Base-by-base conservation (phyloP, 92 coral and sea anemone species). In the Parazoanthus swiftii region DNA sequence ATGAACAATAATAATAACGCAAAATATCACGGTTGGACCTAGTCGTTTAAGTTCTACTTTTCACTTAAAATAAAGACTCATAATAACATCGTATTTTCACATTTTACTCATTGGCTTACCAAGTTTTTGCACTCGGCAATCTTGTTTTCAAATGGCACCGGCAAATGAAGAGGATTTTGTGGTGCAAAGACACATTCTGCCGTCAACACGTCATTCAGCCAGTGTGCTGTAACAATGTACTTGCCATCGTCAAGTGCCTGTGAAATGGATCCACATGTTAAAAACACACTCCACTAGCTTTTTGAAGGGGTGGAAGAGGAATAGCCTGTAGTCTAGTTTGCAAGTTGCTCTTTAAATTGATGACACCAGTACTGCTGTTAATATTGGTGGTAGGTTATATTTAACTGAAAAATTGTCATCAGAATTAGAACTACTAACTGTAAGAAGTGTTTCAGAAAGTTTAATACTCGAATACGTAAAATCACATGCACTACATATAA, bases 191-290 rank as follows among this genome's bases (percentile, higher is more conserved):
- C 76, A 44, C 50, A 89, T 81, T 91, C 81, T 76, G 78, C 93
- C 25, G 91, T 86, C 63, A 97, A 73, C 65, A 97, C 97, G 78
- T 97, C 99, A 85, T 97, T 97, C 76, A 97, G 68, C 99, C 99
- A 97, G 54, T 97, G 98, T 14, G 98, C 98, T 59, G 98, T 93
- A 46, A 95, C 92, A 59, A 97, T 89, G 73, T 88, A 86, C 76
- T 97, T 97, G 20, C 98, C 98, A 76, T 95, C 98, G 16, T 85
- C 86, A 23, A 95, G 59, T 48, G 99, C 99, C 99, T 96, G 46
- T 46, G 76, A 68, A 75, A 51, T 13, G 70, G 76, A 1, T 3
- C 46, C 11, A 33, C 71, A 18, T 70, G 33, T 43, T 23, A 68
- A 16, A 67, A 5, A 58, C 18, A 37, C 59, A 58, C 38, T 7